Percentiles rank a stretch among this genome's conserved stretches.
phyloP scores from a whole-genome alignment of 2,113 vertebrate genomes.

The Bothrops jararaca region DNA sequence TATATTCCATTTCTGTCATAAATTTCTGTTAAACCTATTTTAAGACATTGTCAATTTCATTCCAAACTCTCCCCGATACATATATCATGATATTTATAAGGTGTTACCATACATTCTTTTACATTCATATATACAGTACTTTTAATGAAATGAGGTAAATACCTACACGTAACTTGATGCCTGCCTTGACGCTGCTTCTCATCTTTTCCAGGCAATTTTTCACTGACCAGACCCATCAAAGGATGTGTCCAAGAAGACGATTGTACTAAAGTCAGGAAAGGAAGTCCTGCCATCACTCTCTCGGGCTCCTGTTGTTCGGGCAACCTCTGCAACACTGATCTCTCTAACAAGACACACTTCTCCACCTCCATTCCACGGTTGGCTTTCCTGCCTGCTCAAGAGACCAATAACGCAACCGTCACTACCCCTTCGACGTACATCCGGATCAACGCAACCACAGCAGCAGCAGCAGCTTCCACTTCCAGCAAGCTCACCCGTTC shows the following conservation, averaged over 20 bases:
- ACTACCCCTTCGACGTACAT: neutral
- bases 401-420: neutral
- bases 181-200: neutral
- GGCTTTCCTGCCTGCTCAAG: constrained; percentile 31
- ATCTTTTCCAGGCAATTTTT: constrained; percentile 53
- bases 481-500: neutral
- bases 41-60: no score
- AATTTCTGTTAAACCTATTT: no score
- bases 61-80: no score
- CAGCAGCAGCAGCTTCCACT: neutral
- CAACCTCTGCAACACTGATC: constrained; percentile 56
- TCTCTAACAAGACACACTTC: constrained; percentile 64
- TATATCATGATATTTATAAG: no score
- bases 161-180: no score
- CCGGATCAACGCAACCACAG: neutral
- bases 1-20: no score
- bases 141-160: no score
- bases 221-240: constrained; percentile 52
- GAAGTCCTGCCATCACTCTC: constrained; percentile 46
- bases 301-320: constrained; percentile 61
- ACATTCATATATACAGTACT: no score
- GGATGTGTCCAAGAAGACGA: constrained; percentile 56
- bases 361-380: constrained; percentile 47
- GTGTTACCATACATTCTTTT: no score
- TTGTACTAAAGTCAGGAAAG: constrained; percentile 51